A percentile compares a stretch with the other conserved stretches of the same genome.
phyloP scores from a whole-genome alignment of 2,797 vertebrate genomes.

The Caiman crocodilus region DNA sequence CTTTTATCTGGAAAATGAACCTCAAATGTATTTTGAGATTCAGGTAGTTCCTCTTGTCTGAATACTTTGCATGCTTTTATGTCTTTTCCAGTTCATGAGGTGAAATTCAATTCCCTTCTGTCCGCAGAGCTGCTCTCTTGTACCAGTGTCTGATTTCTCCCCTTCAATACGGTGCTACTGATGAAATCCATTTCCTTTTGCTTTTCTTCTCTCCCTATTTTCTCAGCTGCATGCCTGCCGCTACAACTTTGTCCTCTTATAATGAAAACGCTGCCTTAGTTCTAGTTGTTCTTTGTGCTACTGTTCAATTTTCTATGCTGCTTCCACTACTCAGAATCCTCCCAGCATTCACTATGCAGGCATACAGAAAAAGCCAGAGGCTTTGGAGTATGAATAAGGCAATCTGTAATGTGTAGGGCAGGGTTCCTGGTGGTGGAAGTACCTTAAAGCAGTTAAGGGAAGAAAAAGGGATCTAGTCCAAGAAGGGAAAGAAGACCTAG shows the following conservation, averaged over 20 bases:
- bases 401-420: background rate
- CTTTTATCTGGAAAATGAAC: background rate
- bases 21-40: background rate
- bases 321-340: background rate
- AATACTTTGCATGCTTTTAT: background rate
- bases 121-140: background rate
- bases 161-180: rapidly evolving
- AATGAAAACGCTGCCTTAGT: background rate
- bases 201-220: background rate
- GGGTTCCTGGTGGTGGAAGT: background rate
- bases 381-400: constrained; percentile 9
- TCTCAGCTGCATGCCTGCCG: background rate
- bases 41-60: background rate
- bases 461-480: background rate
- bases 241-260: background rate
- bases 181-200: background rate
- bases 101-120: background rate
- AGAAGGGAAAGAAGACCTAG: background rate
- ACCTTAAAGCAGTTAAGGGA: background rate
- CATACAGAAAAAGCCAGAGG: background rate
- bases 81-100: background rate
- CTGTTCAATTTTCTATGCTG: background rate
- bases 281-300: rapidly evolving
- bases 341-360: background rate
- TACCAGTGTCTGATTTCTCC: background rate